Conservation (phyloP, 1,140 invertebrate genomes). For the Heliothis subflexa region DNA sequence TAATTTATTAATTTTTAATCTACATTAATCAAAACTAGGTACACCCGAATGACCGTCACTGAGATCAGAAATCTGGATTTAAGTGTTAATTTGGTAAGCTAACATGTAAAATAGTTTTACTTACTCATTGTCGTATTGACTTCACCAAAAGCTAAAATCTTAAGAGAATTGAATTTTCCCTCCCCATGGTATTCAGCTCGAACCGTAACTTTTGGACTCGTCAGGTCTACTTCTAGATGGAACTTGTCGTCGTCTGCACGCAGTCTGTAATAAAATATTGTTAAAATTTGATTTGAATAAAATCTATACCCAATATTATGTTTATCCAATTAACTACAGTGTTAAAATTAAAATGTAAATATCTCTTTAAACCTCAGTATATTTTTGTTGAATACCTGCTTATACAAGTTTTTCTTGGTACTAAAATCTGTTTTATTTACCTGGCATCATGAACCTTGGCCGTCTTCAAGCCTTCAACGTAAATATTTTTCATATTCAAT, state of each 20-base stretch:
- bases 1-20: too few relatives aligned
- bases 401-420: not conserved
- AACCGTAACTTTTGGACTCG: slow-evolving; percentile 77
- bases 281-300: too few relatives aligned
- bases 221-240: slow-evolving; percentile 86
- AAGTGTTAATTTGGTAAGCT: not conserved
- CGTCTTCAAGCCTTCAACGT: slow-evolving; percentile 81
- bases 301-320: too few relatives aligned
- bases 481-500: slow-evolving; percentile 79
- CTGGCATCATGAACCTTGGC: slow-evolving; percentile 85
- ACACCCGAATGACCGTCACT: not conserved
- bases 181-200: slow-evolving; percentile 85
- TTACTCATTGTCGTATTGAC: slow-evolving; percentile 81
- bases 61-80: not conserved
- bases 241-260: slow-evolving; percentile 82
- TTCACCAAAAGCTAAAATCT: slow-evolving; percentile 83
- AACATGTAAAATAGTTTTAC: slow-evolving; percentile 41
- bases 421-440: slow-evolving; percentile 55
- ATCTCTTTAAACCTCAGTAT: not conserved
- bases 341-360: too few relatives aligned
- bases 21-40: too few relatives aligned
- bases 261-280: slow-evolving; percentile 62
- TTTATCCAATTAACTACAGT: too few relatives aligned
- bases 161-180: slow-evolving; percentile 82
- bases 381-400: slow-evolving; percentile 1